Conservation (phyloP, 1,140 invertebrate species). For the Mesaphorura yosii region DNA sequence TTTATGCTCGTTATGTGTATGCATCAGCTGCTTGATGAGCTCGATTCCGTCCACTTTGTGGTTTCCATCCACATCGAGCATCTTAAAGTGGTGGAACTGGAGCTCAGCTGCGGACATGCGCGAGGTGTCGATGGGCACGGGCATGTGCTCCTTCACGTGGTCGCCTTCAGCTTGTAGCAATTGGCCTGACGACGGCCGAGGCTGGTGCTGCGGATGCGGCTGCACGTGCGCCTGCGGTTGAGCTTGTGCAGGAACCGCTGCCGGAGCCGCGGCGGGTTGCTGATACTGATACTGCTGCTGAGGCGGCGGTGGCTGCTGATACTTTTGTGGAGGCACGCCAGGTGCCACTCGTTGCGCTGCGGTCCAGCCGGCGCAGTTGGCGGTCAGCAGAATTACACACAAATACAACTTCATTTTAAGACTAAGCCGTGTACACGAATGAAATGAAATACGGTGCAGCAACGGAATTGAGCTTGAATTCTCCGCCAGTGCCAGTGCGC, state of each 20-base stretch:
- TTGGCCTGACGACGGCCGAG: neutral
- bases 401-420: too few species aligned
- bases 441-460: too few species aligned
- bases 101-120: constrained; percentile 41
- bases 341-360: constrained; percentile 3
- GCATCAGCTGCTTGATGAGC: constrained; percentile 33
- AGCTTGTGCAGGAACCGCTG: neutral
- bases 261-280: neutral
- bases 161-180: neutral
- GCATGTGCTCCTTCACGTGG: constrained; percentile 37
- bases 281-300: constrained; percentile 2
- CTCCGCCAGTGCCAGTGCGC: too few species aligned
- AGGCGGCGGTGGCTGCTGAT: constrained; percentile 1
- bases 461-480: too few species aligned
- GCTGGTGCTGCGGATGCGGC: neutral
- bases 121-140: constrained; percentile 38
- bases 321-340: constrained; percentile 9
- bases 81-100: constrained; percentile 44
- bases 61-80: constrained; percentile 44
- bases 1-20: constrained; percentile 21
- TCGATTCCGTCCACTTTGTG: constrained; percentile 43
- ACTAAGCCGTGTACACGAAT: too few species aligned
- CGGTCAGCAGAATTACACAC: too few species aligned
- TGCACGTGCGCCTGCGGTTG: neutral
- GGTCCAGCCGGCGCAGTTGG: too few species aligned